Base-by-base conservation (phyloP, 2,888 invertebrate species). In the Eupithecia dodoneata region DNA sequence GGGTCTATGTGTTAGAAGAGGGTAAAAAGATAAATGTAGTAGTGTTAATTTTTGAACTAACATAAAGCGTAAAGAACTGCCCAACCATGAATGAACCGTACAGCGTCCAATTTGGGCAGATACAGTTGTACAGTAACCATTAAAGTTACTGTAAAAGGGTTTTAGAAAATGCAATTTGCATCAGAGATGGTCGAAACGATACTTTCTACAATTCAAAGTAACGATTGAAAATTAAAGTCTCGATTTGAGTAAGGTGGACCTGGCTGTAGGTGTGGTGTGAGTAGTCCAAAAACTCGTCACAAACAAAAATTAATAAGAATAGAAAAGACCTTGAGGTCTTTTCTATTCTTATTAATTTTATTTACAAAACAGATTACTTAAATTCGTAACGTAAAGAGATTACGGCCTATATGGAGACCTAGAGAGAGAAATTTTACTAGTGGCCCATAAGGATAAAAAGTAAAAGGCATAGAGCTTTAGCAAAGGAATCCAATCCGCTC, bases 151-250 rank as follows among this genome's bases (percentile, higher is more conserved):
- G 10, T 79, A 76, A 74, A 79, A 72, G 78, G 78, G 74, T 30
- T 76, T 79, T 79, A 74, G 74, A 79, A 76, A 74, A 79, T 74
- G 72, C 55, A 65, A 76, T 79, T 76, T 76, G 76, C 78, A 76
- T 72, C 55, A 41, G 59, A 70, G 69, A 79, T 71, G 74, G 55
- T 49, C 75, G 72, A 67, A 70, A 66, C 73, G 73, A 72, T 45
- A 52, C 77, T 78, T 78, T 78, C 78, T 76, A 70, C 72, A 72
- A 74, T 72, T 73, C 41, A 74, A 71, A 63, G 59, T 76, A 71
- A 72, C 55, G 55, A 59, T 18, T 30, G 63, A 10, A 63, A 9
- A 59, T 18, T 52, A 45, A 45, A 2, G 59, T 59, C 59, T 52
- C n/a, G 52, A 5, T 52, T 18, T n/a, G 9, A 2, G 55, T 9